Conservation (phyloP, 2,113 vertebrate genomes). For the Typhlomys cinereus region DNA sequence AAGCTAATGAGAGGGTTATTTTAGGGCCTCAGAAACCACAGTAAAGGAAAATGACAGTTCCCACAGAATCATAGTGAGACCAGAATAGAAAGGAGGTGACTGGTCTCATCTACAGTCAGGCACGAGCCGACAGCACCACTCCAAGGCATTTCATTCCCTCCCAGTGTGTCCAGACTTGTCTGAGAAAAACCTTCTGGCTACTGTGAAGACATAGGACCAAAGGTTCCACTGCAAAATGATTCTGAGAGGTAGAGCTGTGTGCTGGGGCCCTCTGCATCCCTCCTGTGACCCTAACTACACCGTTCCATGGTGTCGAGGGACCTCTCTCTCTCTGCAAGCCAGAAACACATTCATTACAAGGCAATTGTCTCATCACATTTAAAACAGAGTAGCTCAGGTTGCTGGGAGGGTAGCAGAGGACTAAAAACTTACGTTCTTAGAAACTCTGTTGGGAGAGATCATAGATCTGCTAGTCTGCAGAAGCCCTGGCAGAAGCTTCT, state of each 20-base stretch:
- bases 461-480: background rate
- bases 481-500: background rate
- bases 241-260: conserved; percentile 28
- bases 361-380: background rate
- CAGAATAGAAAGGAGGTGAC: conserved; percentile 76
- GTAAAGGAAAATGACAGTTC: conserved; percentile 75
- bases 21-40: conserved; percentile 76
- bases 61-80: conserved; percentile 67
- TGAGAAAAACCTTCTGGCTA: conserved; percentile 42
- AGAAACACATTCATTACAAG: background rate
- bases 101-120: conserved; percentile 55
- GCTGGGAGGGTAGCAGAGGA: background rate
- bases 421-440: conserved; percentile 36
- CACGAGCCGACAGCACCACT: conserved; percentile 25
- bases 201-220: conserved; percentile 52
- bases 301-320: background rate
- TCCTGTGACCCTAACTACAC: background rate
- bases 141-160: conserved; percentile 73
- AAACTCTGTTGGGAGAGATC: background rate
- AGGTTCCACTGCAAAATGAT: conserved; percentile 65
- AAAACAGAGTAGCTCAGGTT: conserved; percentile 5
- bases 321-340: background rate
- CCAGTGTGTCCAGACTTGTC: conserved; percentile 67
- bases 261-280: background rate
- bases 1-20: conserved; percentile 85